A percentile compares a stretch with the other conserved stretches of the same genome.
Evolutionary conservation across 2,113 vertebrate species (phyloP).

Genomic region (Atlantisia rogersi): DNA sequence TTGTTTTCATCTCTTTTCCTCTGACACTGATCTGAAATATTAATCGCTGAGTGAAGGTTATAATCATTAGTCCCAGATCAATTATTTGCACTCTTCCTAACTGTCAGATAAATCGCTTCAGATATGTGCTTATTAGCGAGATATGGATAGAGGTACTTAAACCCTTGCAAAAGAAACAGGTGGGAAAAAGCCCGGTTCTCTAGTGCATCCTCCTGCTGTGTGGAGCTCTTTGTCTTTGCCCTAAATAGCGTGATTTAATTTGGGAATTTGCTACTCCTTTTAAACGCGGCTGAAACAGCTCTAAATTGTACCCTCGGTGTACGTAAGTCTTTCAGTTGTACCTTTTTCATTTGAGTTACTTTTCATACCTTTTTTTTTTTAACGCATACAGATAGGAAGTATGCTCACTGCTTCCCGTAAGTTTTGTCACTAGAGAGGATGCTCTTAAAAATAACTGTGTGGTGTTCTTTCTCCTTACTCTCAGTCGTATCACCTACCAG

Average conservation of each 20-base stretch:
- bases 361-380: not conserved
- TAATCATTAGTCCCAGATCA: not conserved
- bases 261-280: slow-evolving; percentile 28
- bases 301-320: not conserved
- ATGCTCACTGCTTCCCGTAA: not conserved
- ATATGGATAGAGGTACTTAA: not conserved
- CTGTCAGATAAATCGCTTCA: not conserved
- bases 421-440: slow-evolving; percentile 24
- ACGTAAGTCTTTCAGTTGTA: not conserved
- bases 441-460: slow-evolving; percentile 57
- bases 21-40: not conserved
- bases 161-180: not conserved
- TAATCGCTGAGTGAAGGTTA: not conserved
- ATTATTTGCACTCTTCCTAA: not conserved
- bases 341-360: not conserved
- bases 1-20: not conserved
- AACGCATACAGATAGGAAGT: not conserved
- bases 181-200: not conserved
- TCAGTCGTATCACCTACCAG: slow-evolving; percentile 58
- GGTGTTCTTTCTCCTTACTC: slow-evolving; percentile 41
- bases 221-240: slow-evolving; percentile 41
- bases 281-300: not conserved
- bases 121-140: not conserved
- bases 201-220: not conserved
- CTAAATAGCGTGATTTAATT: slow-evolving; percentile 26